Evolutionary conservation across 1,140 invertebrate genomes (phyloP).

Genomic region (Drosophila simulans): DNA sequence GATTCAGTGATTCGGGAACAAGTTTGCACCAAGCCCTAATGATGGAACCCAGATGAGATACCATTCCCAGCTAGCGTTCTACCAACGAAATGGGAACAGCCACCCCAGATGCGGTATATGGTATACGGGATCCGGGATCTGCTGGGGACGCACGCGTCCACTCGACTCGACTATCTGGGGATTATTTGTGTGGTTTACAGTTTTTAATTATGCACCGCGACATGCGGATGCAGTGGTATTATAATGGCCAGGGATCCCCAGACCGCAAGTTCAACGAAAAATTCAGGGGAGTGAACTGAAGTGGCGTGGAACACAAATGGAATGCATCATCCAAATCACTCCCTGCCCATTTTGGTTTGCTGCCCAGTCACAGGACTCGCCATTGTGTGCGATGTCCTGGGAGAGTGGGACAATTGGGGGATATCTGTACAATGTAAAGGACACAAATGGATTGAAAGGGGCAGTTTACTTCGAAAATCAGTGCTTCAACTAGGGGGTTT

Average conservation of each 20-base stretch:
- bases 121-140: not conserved
- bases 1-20: constrained; percentile 14
- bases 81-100: not conserved
- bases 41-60: constrained; percentile 5
- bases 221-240: constrained; percentile 32
- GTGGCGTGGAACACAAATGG: constrained; percentile 57
- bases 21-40: constrained; percentile 2
- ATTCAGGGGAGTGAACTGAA: constrained; percentile 66
- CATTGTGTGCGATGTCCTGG: constrained; percentile 11
- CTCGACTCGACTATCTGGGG: constrained; percentile 68
- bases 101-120: not conserved
- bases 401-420: not conserved
- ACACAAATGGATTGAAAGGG: not conserved
- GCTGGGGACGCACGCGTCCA: constrained; percentile 5
- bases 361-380: not conserved
- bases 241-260: not conserved
- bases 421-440: not conserved
- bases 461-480: not conserved
- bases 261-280: constrained; percentile 40
- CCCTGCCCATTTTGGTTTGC: not conserved
- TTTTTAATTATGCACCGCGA: constrained; percentile 80
- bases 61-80: not conserved
- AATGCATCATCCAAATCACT: constrained; percentile 48
- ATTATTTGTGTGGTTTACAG: constrained; percentile 82
- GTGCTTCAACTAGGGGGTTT: not conserved